Evolutionary conservation across 2,113 vertebrate genomes (phyloP), one percentile per base, ranked within the genome.

Genomic region (Spea bombifrons): DNA sequence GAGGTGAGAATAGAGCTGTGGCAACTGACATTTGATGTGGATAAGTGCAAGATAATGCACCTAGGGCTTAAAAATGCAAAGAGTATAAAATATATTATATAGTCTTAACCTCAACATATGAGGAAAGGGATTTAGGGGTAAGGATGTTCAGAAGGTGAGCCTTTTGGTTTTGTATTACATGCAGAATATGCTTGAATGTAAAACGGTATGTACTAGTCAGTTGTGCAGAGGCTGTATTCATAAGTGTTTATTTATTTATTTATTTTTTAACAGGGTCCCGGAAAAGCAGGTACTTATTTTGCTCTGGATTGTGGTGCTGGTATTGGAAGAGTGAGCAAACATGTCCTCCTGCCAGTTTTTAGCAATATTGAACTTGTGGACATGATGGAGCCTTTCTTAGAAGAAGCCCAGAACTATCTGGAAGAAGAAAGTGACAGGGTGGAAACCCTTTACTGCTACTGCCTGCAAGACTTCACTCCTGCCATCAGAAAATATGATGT

Each of bases 381-480:
- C 89, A 98, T 99, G 96, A 97, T 94, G 90, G 95, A 97, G 78
- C 89, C 94, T 4, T 99, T 97, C 84, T 91, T 98, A 84, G 87
- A 94, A 5, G 93, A 96, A 64, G 97, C 96, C 0, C 96, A 96
- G 0, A 93, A 90, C 86, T 99, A 97, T 84, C 87, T 99, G 44
- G 92, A 91, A 3, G 88, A 85, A 0, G 89, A 89, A 47, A 93
- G 89, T 0, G 91, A 95, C 84, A 93, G 92, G 64, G 92, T 97
- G 0, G 92, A 96, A 82, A 94, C 87, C 45, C 97, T 95, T 85
- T 95, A 95, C 87, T 97, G 97, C 86, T 93, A 89, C 88, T 90
- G 91, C 84, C 91, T 99, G 76, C 95, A 98, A 82, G 95, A 98
- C 71, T 95, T 98, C 84, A 95, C 88, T 0, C 95, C 95, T 0